A percentile compares a stretch with the other conserved stretches of the same genome.
Conservation (phyloP, 2,113 vertebrate species). For the Orthonyx spaldingii region DNA sequence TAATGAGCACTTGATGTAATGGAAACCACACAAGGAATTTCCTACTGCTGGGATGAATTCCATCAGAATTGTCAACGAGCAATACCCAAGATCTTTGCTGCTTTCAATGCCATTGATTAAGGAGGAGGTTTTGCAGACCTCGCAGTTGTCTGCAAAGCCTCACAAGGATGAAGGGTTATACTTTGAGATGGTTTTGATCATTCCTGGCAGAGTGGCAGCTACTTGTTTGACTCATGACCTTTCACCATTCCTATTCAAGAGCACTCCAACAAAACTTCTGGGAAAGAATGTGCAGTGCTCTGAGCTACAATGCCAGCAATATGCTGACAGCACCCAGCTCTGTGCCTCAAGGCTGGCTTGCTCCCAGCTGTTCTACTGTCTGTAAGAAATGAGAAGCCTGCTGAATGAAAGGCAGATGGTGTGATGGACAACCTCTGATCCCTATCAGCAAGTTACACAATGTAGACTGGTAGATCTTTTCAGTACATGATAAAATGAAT, state of each 20-base stretch:
- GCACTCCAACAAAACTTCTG: conserved; percentile 16
- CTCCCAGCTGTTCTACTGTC: conserved; percentile 23
- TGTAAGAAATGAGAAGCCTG: conserved; percentile 14
- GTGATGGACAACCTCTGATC: conserved; percentile 47
- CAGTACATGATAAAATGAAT: background rate
- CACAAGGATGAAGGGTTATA: background rate
- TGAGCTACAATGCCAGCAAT: background rate
- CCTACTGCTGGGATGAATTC: background rate
- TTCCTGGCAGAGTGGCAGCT: background rate
- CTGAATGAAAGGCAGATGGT: conserved; percentile 42
- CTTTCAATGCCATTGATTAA: background rate
- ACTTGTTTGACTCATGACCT: background rate
- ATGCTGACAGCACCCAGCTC: background rate
- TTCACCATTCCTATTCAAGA: conserved; percentile 16
- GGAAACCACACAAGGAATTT: background rate
- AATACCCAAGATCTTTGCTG: background rate
- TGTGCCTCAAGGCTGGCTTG: background rate
- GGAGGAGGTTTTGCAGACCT: conserved; percentile 4
- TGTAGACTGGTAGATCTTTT: background rate
- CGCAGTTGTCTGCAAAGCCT: background rate
- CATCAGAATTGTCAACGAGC: background rate
- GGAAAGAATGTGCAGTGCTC: background rate
- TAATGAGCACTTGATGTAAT: background rate
- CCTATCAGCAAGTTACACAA: background rate
- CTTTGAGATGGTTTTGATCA: background rate